Base-by-base conservation (phyloP, 2,888 invertebrate genomes). In the Zygogramma bicolorata region DNA sequence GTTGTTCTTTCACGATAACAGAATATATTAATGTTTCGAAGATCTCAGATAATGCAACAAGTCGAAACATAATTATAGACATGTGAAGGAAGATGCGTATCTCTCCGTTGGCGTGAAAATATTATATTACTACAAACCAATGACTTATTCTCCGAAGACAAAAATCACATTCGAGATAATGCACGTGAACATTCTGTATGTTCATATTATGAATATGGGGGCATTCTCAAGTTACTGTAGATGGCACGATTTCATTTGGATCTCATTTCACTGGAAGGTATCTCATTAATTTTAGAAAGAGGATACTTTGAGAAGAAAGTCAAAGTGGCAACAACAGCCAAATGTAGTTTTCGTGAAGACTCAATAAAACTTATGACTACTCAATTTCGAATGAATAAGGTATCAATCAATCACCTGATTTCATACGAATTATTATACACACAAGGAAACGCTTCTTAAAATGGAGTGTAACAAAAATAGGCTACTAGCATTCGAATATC, bases 51-150 rank as follows among this genome's bases (percentile, higher is more conserved):
- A 57, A 25, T 49, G 31, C 20, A 68, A 68, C 61, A 46, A 49
- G 49, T 68, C 31, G 68, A 60, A 68, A 59, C 49, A 61, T 68
- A 68, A 68, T 68, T 68, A 68, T 34, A 68, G 60, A n/a, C 61
- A 38, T 59, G 22, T 59, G 31, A 20, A 22, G 15, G 46, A 66
- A 67, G 60, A 60, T 67, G 38, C 42, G 0, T 67, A 67, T 67
- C 67, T 40, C n/a, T 0, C 25, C 2, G n/a, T 22, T 34, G 20
- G 65, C 65, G 65, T 57, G 65, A 65, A 65, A 42, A 40, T 62
- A 27, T 62, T 27, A 62, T 62, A 42, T 62, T 62, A 62, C 62
- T 62, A 42, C 15, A 62, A 4, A 3, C 25, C 10, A 1, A 62
- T 18, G 27, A 62, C 42, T 62, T 25, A 42, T 42, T 62, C 27